Evolutionary conservation across 2,888 invertebrate species (phyloP).

Genomic region (Drosophila pegasa): DNA sequence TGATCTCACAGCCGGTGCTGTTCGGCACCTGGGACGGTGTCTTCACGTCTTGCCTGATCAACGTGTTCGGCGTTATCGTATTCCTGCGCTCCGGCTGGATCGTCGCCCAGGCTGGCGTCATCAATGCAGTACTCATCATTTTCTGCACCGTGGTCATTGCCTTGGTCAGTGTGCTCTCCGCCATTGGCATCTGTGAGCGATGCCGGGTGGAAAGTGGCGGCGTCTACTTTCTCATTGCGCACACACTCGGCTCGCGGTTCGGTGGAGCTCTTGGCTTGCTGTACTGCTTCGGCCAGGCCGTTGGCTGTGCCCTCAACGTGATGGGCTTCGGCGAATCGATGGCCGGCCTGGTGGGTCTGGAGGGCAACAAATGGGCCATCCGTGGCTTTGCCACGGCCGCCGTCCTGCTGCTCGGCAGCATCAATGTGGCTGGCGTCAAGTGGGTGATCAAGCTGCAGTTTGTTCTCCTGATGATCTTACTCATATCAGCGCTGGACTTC

Average conservation of each 20-base stretch:
- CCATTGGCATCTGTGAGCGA: constrained; percentile 98
- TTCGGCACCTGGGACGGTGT: constrained; percentile 99
- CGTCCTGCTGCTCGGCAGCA: constrained; percentile 93
- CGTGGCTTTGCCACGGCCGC: constrained; percentile 95
- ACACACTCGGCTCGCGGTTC: constrained; percentile 96
- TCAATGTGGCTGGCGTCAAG: constrained; percentile 98
- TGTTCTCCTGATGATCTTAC: constrained; percentile 92
- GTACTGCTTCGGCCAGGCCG: constrained; percentile 98
- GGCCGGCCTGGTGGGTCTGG: constrained; percentile 91
- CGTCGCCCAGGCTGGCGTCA: constrained; percentile 94
- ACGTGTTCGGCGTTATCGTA: constrained; percentile 99
- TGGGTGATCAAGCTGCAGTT: constrained; percentile 99
- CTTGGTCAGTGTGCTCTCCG: constrained; percentile 95
- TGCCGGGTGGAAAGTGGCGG: constrained; percentile 98
- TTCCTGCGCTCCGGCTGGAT: constrained; percentile 99
- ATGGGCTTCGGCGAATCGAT: constrained; percentile 98
- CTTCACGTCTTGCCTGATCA: constrained; percentile 98
- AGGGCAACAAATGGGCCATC: constrained; percentile 92
- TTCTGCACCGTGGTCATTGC: constrained; percentile 95
- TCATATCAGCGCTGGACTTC: constrained; percentile 96
- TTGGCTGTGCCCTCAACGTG: constrained; percentile 97
- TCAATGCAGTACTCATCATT: constrained; percentile 92
- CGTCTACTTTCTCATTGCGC: constrained; percentile 97
- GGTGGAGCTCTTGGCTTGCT: constrained; percentile 96
- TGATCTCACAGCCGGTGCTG: constrained; percentile 96